Conservation (phyloP, 2,113 vertebrate genomes). For the Strix uralensis region DNA sequence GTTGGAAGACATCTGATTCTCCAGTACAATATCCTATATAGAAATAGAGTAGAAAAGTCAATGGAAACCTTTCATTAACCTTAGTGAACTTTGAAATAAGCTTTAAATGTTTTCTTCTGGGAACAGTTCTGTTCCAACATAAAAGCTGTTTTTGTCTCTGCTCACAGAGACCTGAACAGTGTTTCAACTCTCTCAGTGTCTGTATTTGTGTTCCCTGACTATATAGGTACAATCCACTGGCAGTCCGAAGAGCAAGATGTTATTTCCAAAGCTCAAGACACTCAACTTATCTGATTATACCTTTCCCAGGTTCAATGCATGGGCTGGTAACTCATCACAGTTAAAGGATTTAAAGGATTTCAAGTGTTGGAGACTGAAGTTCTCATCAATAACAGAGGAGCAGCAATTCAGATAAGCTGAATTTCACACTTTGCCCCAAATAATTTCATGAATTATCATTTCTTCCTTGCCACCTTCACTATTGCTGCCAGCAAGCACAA, state of each 20-base stretch:
- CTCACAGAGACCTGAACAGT: background rate
- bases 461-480: background rate
- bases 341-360: background rate
- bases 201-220: background rate
- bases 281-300: background rate
- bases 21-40: background rate
- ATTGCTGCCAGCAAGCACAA: background rate
- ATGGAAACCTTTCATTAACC: background rate
- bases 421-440: background rate
- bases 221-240: background rate
- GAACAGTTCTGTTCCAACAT: background rate
- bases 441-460: background rate
- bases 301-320: background rate
- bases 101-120: background rate
- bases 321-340: background rate
- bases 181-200: background rate
- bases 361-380: background rate
- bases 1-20: background rate
- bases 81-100: background rate
- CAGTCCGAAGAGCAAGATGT: background rate
- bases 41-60: background rate
- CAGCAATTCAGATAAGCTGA: background rate
- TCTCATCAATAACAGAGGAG: background rate
- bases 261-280: background rate
- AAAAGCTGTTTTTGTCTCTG: background rate